Conservation (phyloP, 2,888 invertebrate genomes). For the Andricus quercusramuli region DNA sequence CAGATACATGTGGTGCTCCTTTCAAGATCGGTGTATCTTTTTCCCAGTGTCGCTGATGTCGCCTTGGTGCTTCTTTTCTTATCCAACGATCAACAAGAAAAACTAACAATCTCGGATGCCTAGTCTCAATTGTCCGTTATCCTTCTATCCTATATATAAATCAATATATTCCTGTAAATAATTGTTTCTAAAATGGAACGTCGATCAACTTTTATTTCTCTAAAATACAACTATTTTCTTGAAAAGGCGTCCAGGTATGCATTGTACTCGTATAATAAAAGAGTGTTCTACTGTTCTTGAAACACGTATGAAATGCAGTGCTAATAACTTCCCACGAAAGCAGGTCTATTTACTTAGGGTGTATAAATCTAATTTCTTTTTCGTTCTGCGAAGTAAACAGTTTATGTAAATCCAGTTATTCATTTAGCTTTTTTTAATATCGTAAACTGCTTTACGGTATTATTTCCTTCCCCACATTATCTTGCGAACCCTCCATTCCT, state of each 20-base stretch:
- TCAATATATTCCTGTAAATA: background rate
- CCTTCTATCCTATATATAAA: background rate
- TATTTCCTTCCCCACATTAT: background rate
- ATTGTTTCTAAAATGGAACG: background rate
- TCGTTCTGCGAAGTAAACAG: background rate
- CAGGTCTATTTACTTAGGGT: background rate
- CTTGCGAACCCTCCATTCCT: background rate
- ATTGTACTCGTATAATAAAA: background rate
- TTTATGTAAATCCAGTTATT: background rate
- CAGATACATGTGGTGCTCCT: slow-evolving; percentile 46
- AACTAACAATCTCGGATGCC: background rate
- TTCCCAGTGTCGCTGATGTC: slow-evolving; percentile 2
- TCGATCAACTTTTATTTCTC: background rate
- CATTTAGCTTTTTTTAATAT: background rate
- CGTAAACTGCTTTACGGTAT: background rate
- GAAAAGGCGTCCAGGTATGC: background rate
- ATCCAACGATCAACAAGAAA: background rate
- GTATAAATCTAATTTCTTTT: background rate
- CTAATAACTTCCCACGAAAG: background rate
- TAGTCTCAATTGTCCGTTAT: slow-evolving; percentile 1
- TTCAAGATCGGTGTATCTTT: slow-evolving; percentile 4
- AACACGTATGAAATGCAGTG: background rate
- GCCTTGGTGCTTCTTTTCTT: slow-evolving; percentile 1
- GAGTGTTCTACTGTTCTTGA: background rate
- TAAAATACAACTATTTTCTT: background rate